phyloP scores from a whole-genome alignment of 2,888 invertebrate species.

The Lasius fuliginosus region DNA sequence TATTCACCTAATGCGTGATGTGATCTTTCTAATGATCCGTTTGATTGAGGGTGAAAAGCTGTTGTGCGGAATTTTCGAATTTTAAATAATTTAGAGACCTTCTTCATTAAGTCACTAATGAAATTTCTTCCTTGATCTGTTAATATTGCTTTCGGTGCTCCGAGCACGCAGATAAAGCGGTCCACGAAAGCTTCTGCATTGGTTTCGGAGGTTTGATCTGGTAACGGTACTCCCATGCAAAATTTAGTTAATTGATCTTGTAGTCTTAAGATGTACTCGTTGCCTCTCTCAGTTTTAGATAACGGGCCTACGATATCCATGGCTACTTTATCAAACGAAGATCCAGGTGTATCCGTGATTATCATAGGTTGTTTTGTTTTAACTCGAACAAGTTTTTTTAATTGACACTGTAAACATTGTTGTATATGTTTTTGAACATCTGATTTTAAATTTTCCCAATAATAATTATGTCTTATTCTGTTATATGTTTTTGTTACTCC shows the following conservation, averaged over 20 bases:
- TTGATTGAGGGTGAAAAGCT: background rate
- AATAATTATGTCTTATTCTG: background rate
- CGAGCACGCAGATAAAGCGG: background rate
- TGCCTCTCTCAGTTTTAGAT: no score
- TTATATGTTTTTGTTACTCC: background rate
- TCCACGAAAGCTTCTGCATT: no score
- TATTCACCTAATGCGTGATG: no score
- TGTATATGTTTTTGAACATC: background rate
- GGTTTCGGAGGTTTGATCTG: no score
- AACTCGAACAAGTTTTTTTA: background rate
- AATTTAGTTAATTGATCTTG: no score
- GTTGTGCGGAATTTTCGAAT: background rate
- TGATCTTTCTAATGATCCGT: background rate
- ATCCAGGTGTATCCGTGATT: no score
- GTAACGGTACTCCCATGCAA: no score
- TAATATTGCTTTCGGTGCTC: no score
- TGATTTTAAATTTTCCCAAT: background rate
- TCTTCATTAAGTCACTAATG: background rate
- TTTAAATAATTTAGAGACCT: background rate
- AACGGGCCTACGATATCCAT: no score
- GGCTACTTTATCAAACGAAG: no score
- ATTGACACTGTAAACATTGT: background rate
- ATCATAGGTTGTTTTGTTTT: background rate
- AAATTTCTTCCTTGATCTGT: background rate
- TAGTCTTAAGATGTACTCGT: no score